Evolutionary conservation across 1,140 invertebrate species (phyloP).

Genomic region (Anthonomus grandis): DNA sequence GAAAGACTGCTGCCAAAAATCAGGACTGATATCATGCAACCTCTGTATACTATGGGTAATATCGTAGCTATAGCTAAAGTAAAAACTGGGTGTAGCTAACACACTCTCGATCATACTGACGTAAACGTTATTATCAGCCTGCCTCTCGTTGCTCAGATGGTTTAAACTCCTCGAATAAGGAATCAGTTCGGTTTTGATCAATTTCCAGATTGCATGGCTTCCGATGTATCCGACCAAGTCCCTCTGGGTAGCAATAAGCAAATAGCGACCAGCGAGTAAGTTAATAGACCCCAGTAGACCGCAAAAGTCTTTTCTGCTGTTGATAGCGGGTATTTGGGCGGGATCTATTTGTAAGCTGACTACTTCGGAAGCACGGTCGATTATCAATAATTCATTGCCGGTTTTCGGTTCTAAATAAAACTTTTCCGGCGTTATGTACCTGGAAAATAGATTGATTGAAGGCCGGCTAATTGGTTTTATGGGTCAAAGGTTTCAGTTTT

Average conservation of each 20-base stretch:
- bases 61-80: conserved; percentile 74
- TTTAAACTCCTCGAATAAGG: conserved; percentile 79
- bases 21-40: conserved; percentile 80
- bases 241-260: conserved; percentile 87
- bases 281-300: conserved; percentile 86
- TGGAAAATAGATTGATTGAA: too few species aligned
- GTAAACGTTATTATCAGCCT: conserved; percentile 52
- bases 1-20: conserved; percentile 70
- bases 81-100: conserved; percentile 42
- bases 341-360: conserved; percentile 61
- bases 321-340: conserved; percentile 60
- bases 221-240: conserved; percentile 77
- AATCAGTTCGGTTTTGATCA: conserved; percentile 80
- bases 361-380: conserved; percentile 68
- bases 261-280: conserved; percentile 81
- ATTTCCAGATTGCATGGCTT: conserved; percentile 81
- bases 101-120: conserved; percentile 43
- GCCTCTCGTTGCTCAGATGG: conserved; percentile 80
- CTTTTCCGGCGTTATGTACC: conserved; percentile 69
- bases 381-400: conserved; percentile 61
- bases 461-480: too few species aligned
- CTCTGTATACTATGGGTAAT: conserved; percentile 89
- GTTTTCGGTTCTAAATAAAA: conserved; percentile 68
- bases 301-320: conserved; percentile 72
- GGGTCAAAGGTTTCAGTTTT: too few species aligned